These are phyloP conservation scores for Steinernema scapterisci DNA, from an alignment of 2,888 invertebrate species.

Conservation along the genomic window DNA sequence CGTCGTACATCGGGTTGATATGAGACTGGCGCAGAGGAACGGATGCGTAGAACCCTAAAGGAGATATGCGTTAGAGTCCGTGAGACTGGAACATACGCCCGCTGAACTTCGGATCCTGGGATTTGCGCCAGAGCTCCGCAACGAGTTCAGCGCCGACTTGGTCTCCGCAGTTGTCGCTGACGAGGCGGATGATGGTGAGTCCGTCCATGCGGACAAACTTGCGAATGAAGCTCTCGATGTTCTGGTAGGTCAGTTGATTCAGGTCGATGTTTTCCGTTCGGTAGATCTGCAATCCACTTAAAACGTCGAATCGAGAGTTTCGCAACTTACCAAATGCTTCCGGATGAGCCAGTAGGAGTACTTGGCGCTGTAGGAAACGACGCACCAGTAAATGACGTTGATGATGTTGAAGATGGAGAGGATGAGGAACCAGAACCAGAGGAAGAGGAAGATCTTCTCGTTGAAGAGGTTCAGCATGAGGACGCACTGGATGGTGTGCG, in stretches of 20 bases:
- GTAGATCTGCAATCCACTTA: not conserved
- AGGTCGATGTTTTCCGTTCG: not conserved
- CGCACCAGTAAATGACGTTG: conserved; percentile 54
- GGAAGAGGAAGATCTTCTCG: conserved; percentile 67
- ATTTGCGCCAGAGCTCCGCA: conserved; percentile 3
- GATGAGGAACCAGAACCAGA: conserved; percentile 66
- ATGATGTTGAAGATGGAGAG: conserved; percentile 51
- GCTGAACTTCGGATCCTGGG: not conserved
- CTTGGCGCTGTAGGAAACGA: conserved; percentile 1
- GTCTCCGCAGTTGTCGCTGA: conserved; percentile 40
- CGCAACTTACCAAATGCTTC: not conserved
- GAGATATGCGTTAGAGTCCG: too few relatives aligned
- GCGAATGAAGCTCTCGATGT: conserved; percentile 33
- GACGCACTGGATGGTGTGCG: conserved; percentile 65
- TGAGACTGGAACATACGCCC: not conserved
- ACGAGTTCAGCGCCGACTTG: conserved; percentile 33
- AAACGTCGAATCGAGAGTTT: too few relatives aligned
- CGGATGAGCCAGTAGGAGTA: not conserved
- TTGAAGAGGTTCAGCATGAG: conserved; percentile 65
- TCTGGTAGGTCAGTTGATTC: not conserved
- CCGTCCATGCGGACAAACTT: conserved; percentile 39
- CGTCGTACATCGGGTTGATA: not conserved
- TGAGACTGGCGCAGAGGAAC: not conserved
- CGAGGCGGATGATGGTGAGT: conserved; percentile 42
- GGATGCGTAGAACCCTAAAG: not conserved